phyloP scores from a whole-genome alignment of 2,888 invertebrate species.

The Anaspis maculata region DNA sequence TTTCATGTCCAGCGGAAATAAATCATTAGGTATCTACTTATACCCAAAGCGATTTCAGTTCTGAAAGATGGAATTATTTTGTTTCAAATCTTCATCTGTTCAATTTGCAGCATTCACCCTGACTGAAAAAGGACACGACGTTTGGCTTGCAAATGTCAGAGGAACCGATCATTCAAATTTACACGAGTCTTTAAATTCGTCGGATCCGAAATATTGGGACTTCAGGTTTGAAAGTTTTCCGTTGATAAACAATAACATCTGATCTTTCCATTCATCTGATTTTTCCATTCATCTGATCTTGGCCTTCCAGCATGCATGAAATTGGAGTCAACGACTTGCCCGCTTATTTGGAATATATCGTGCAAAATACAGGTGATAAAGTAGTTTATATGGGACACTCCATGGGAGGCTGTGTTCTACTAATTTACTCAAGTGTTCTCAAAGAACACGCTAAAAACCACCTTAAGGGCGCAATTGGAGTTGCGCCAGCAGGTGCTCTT shows the following conservation, averaged over 20 bases:
- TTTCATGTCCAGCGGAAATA: constrained; percentile 3
- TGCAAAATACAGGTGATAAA: constrained; percentile 1
- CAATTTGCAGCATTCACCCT: constrained; percentile 2
- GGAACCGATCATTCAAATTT: constrained; percentile 1
- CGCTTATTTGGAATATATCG: constrained; percentile 3
- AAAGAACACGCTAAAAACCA: constrained; percentile 4
- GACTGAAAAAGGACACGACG: constrained; percentile 3
- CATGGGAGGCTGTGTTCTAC: constrained; percentile 3
- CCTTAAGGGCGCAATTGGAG: constrained; percentile 1
- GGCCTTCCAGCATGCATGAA: constrained; percentile 1
- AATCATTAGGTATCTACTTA: constrained; percentile 5
- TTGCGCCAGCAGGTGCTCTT: too few species aligned
- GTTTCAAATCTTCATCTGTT: not conserved
- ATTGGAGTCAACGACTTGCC: too few species aligned
- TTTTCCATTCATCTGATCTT: too few species aligned
- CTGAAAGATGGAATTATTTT: too few species aligned
- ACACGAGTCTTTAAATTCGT: constrained; percentile 1
- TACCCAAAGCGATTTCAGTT: too few species aligned
- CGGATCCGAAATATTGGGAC: constrained; percentile 2
- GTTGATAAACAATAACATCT: not conserved
- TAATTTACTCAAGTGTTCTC: constrained; percentile 3
- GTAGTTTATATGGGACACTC: constrained; percentile 5
- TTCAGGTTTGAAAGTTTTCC: constrained; percentile 1
- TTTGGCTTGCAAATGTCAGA: constrained; percentile 2
- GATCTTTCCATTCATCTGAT: constrained; percentile 3